phyloP scores from a whole-genome alignment of 2,888 invertebrate genomes.

The Fragum whitleyi region DNA sequence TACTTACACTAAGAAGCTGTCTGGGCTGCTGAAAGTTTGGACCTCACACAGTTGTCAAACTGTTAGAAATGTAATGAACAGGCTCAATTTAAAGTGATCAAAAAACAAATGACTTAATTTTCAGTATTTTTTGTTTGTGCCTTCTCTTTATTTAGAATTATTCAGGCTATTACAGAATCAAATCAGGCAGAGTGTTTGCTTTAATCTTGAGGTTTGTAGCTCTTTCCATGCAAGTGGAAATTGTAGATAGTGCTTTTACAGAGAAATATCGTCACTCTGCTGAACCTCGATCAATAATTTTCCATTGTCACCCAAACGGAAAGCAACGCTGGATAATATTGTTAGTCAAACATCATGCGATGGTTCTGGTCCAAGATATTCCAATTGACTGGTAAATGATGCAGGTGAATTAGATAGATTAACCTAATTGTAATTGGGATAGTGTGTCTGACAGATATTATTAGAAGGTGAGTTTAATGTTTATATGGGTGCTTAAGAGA shows the following conservation, averaged over 20 bases:
- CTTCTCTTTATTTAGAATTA: not conserved
- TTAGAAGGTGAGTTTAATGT: too few relatives aligned
- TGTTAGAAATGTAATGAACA: too few relatives aligned
- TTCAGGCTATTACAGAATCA: not conserved
- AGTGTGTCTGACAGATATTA: not conserved
- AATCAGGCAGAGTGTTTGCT: constrained; percentile 2
- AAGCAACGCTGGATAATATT: not conserved
- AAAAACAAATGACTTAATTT: too few relatives aligned
- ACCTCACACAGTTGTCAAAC: too few relatives aligned
- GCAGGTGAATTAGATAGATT: not conserved
- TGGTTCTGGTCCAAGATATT: not conserved
- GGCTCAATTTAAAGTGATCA: too few relatives aligned
- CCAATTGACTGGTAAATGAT: not conserved
- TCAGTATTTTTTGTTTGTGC: too few relatives aligned
- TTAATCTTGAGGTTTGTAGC: not conserved
- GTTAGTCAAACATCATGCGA: constrained; percentile 1
- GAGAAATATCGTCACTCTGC: not conserved
- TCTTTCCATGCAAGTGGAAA: constrained; percentile 2
- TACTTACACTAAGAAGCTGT: too few relatives aligned
- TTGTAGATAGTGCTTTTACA: constrained; percentile 1
- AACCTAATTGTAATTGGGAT: not conserved
- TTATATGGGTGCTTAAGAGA: too few relatives aligned
- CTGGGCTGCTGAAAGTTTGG: too few relatives aligned
- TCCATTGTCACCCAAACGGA: constrained; percentile 15
- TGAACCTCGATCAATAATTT: not conserved